Evolutionary conservation across 2,888 invertebrate species (phyloP), one percentile per base, ranked within the genome.

Genomic region (Epicampocera succincta): DNA sequence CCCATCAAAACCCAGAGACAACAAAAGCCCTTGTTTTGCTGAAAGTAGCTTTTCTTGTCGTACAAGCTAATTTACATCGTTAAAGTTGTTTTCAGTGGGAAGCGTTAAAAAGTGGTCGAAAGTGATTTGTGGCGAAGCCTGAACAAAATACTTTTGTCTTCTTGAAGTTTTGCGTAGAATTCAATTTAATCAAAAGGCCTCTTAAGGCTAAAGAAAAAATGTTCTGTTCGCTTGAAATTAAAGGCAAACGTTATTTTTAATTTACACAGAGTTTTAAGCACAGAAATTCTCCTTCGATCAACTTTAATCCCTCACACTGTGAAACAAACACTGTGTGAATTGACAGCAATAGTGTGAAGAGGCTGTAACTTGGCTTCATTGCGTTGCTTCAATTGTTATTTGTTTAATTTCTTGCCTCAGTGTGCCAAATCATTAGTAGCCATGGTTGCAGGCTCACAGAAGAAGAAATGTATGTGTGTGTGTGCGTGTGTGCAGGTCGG

Each of bases 361-460:
- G 33, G 9, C 40, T 44, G 25, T 25, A 19, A 50, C 52, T 1
- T 33, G 33, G 9, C 40, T 42, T 42, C 11, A 40, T 33, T 33
- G 61, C n/a, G 21, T 61, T 73, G 60, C 17, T 60, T 40, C n/a
- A 5, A 58, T 60, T 58, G 60, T 61, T 42, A 15, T 42, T 54
- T 66, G 21, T 52, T 33, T 42, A 54, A 65, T 33, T 68, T 50
- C 40, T 52, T 58, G 58, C n/a, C 72, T 42, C 54, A 52, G 63
- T 74, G 61, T 65, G 56, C 69, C 25, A 58, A 69, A 69, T 68
- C 56, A 80, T 80, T 60, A 58, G 69, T 63, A 69, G 50, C 69
- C 69, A 52, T 68, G 44, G 15, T 46, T 66, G 73, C 78, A 54
- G 42, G 21, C 61, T 63, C n/a, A 40, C 58, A 17, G n/a, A n/a